A percentile compares a stretch with the other conserved stretches of the same genome.
These are phyloP conservation scores for Tenebrio molitor DNA, from an alignment of 1,140 invertebrate species.

Conservation along the genomic window DNA sequence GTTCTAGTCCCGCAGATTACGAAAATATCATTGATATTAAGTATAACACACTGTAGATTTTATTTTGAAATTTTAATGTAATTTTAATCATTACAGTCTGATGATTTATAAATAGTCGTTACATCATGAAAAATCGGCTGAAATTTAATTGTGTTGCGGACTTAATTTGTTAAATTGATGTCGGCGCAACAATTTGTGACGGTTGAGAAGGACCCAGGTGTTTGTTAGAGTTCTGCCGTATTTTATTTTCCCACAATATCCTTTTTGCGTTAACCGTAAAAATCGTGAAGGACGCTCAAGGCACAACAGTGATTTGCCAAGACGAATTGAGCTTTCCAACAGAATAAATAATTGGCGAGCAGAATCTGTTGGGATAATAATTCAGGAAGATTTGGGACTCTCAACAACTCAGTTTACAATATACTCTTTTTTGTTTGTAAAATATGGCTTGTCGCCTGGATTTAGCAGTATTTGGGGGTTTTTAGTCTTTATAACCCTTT, in stretches of 20 bases:
- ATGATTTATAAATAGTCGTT: no score
- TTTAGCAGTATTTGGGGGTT: neutral
- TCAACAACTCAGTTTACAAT: neutral
- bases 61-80: no score
- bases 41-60: no score
- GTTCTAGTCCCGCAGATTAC: no score
- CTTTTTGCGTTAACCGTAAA: conserved; percentile 3
- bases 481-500: neutral
- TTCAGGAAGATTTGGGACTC: neutral
- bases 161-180: conserved; percentile 7
- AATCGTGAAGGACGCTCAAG: neutral
- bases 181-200: conserved; percentile 13
- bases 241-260: conserved; percentile 34
- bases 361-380: conserved; percentile 9
- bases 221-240: conserved; percentile 21
- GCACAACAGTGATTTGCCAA: conserved; percentile 2
- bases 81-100: no score
- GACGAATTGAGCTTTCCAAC: neutral
- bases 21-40: no score
- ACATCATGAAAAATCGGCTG: neutral
- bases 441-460: conserved; percentile 7
- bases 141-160: conserved; percentile 2
- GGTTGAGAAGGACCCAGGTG: conserved; percentile 26
- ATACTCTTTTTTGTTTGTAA: neutral
- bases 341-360: conserved; percentile 1